Base-by-base conservation (phyloP, 2,888 invertebrate species). In the Agrochola circellaris region DNA sequence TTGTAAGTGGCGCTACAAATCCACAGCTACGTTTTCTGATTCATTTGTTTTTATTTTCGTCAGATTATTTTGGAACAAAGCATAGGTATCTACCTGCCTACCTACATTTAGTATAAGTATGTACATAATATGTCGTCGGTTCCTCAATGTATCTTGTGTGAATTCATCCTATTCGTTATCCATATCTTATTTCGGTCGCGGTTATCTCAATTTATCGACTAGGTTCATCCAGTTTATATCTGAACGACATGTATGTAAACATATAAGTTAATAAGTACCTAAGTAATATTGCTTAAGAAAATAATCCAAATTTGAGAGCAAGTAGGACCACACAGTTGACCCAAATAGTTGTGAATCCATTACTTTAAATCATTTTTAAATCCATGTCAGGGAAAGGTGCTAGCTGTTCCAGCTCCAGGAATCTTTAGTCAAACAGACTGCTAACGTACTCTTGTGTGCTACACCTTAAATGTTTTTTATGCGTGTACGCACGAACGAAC, bases 151-250 rank as follows among this genome's bases (percentile, higher is more conserved):
- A 38, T 48, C n/a, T 67, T 23, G 69, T 83, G 83, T 84, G 86
- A 67, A 84, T 64, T 65, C 86, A 68, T 68, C 83, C 83, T 83
- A 86, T 51, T 8, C 2, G 13, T 75, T 70, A 84, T 79, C 83
- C 13, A 20, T 74, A 84, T 79, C 86, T 61, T 67, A 71, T 65
- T 60, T 68, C 13, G 13, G 34, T 15, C 42, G 15, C 69, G 4
- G 77, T 74, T 85, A 86, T 87, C 77, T 77, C 54, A 70, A 78
- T 79, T 75, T 84, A 86, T 84, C 86, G 60, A 66, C 79, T 75
- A 58, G 83, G 72, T 73, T 75, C 69, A 70, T 34, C 60, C 77
- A 83, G 77, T 70, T 76, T 60, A 23, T 73, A 70, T 81, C 66
- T 77, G 30, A 26, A 38, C 7, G 45, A 73, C 30, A 54, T 60